These are phyloP conservation scores for Nylanderia fulva DNA, from an alignment of 1,140 invertebrate genomes.

Conservation along the genomic window DNA sequence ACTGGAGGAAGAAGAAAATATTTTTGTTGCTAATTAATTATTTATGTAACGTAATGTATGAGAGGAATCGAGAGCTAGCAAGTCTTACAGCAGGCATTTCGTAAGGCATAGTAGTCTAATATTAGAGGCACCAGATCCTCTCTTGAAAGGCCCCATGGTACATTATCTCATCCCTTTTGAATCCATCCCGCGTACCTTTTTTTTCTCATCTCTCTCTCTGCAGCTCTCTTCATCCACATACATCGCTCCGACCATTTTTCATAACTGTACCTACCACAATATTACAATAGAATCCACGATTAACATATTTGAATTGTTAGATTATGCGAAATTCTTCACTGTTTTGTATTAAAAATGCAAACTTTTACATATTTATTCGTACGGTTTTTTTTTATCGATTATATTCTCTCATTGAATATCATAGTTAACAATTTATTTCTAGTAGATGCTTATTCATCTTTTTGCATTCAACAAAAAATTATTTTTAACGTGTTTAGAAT, in stretches of 20 bases:
- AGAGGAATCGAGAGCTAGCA: neutral
- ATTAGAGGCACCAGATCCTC: constrained; percentile 70
- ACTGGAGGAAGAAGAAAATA: neutral
- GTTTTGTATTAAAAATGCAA: constrained; percentile 1
- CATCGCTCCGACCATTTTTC: constrained; percentile 44
- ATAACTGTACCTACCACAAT: constrained; percentile 33
- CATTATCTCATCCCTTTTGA: constrained; percentile 67
- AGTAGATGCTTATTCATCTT: neutral
- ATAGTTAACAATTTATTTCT: neutral
- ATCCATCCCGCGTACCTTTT: neutral
- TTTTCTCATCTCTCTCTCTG: constrained; percentile 34
- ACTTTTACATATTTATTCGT: neutral
- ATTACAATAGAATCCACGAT: constrained; percentile 46
- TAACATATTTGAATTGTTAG: constrained; percentile 17
- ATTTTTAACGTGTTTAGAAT: neutral
- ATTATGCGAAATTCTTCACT: neutral
- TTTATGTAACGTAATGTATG: neutral
- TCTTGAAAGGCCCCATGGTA: constrained; percentile 61
- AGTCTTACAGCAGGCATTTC: constrained; percentile 38
- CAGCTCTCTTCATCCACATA: constrained; percentile 22
- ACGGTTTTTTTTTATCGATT: neutral
- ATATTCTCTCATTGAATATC: neutral
- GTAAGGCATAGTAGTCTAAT: constrained; percentile 67
- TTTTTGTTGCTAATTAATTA: constrained; percentile 22
- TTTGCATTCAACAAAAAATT: neutral